Base-by-base conservation (phyloP, 2,888 invertebrate species). In the Pheosia tremula region DNA sequence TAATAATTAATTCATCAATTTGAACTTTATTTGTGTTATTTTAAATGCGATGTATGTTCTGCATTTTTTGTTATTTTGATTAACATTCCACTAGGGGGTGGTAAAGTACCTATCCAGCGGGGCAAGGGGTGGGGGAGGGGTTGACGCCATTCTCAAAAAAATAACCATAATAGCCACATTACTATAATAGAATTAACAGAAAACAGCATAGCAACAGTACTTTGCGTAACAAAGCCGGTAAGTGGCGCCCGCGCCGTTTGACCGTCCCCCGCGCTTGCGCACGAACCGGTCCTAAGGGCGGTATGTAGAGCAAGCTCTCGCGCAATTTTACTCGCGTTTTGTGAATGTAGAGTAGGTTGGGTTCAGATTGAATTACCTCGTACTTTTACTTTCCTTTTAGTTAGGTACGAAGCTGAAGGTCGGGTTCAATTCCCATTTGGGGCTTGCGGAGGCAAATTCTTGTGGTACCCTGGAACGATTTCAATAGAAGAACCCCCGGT, bases 211-310 rank as follows among this genome's bases (percentile, higher is more conserved):
- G 50, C 24, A 24, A 50, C 50, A 24, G 53, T 11, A 38, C n/a
- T 54, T 70, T 70, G 73, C 69, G 65, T 72, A 70, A 70, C 55
- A 60, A 62, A 65, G 68, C 64, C 59, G 65, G 69, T 57, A 63
- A 61, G 64, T 58, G 62, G 60, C 52, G 37, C 24, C 11, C 61
- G 60, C 52, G 37, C 24, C 11, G 45, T 39, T 58, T 57, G 45
- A 60, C 62, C 58, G 68, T 57, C 66, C 64, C 49, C 11, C 63
- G 64, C 61, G 59, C 64, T 60, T 64, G 65, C 64, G 63, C 62
- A 71, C 50, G 37, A 75, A 82, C 78, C 77, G 72, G 78, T 75
- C 69, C 68, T 75, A 82, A 82, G 83, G 85, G 82, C 80, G 75
- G 62, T 72, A 85, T 79, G 67, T 83, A 71, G 85, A 79, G 69